Evolutionary conservation across 2,113 vertebrate species (phyloP), one percentile per base, ranked within the genome.

Genomic region (Microcebus ravelobensis): DNA sequence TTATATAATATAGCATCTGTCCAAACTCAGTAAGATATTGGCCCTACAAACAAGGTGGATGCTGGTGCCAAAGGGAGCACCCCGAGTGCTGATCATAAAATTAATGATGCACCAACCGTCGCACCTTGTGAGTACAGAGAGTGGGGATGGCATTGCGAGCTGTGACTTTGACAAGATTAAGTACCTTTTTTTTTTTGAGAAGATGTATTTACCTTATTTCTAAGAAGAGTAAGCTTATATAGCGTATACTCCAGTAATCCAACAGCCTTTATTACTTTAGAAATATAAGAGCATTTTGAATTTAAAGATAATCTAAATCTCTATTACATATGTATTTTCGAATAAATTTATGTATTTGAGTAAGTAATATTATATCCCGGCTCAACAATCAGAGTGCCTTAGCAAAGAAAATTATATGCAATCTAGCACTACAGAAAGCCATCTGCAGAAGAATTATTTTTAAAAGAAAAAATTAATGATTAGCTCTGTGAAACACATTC

Each of bases 131-230:
- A n/a, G 10, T 89, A 81, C 48, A 95, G 94, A 94, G 6, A 87
- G 1, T 57, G 18, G 83, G 83, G 83, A 77, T 39, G 39, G 57
- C 31, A 90, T 6, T 13, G 42, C 10, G 85, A 81, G 36, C 71
- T 98, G 76, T 94, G 74, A 70, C 34, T 95, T 65, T 71, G 52
- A 23, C 0, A 96, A 98, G 34, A 97, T 97, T 91, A 96, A 84
- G 59, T 65, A 34, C 7, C 95, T 97, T n/a, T 11, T 55, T 52
- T 52, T 68, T 52, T 52, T 68, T 67, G 1, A 21, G 48, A 79
- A 91, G 67, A 61, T 81, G 45, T 91, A 11, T 70, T 83, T 91
- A 94, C 0, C 4, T 94, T 97, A 39, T n/a, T 42, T 95, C 29
- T 3, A 61, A 1, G 12, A 97, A 80, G 85, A 80, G 70, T n/a